phyloP scores from a whole-genome alignment of 2,888 invertebrate genomes.

The Amphimallon solstitiale region DNA sequence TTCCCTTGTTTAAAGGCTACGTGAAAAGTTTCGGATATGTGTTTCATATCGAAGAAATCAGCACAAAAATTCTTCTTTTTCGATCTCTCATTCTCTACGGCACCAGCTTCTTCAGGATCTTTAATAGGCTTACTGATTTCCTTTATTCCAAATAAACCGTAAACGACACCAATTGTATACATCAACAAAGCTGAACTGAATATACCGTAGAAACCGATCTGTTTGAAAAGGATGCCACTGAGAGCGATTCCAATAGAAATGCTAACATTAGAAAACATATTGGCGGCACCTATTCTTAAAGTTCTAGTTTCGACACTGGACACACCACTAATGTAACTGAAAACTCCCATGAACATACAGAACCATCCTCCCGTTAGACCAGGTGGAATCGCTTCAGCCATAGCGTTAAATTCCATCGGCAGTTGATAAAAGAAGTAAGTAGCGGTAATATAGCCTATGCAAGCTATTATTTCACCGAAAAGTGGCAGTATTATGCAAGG shows the following conservation, averaged over 20 bases:
- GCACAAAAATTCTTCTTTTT: conserved; percentile 60
- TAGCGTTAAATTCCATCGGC: conserved; percentile 65
- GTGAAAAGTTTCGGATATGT: conserved; percentile 77
- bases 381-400: conserved; percentile 66
- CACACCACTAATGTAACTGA: conserved; percentile 71
- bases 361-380: conserved; percentile 69
- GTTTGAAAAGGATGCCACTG: conserved; percentile 65
- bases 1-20: conserved; percentile 81
- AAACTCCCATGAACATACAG: conserved; percentile 67
- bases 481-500: conserved; percentile 83
- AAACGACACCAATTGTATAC: conserved; percentile 49
- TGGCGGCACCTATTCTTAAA: conserved; percentile 69
- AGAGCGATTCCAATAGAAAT: conserved; percentile 64
- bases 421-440: conserved; percentile 67
- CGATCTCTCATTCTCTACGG: conserved; percentile 66
- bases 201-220: conserved; percentile 54
- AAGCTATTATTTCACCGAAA: conserved; percentile 73
- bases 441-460: conserved; percentile 64
- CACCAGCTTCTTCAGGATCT: conserved; percentile 44
- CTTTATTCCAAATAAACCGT: conserved; percentile 49
- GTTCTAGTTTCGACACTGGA: conserved; percentile 68
- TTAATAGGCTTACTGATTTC: conserved; percentile 40
- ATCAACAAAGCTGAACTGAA: conserved; percentile 48
- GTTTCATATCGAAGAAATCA: conserved; percentile 75
- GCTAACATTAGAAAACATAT: conserved; percentile 66